Evolutionary conservation across 2,888 invertebrate genomes (phyloP), one percentile per base, ranked within the genome.

Genomic region (Dione vanillae): DNA sequence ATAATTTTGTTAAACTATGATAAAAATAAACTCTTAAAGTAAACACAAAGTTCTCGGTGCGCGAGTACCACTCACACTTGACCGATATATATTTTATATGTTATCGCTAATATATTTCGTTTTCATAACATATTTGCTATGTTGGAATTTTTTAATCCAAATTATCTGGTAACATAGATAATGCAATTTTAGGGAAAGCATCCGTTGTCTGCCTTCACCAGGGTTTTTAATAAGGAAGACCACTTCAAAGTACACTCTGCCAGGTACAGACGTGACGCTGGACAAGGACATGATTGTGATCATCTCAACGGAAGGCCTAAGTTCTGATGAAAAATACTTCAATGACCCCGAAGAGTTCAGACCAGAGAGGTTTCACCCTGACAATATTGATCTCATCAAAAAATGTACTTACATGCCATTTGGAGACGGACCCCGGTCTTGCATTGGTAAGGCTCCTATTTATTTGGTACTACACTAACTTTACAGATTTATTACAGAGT

Each of bases 161-260:
- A 14, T 14, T 14, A 45, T 45, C 7, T 45, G n/a, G 6, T 45
- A 12, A 45, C 7, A 5, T 14, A 47, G 2, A 1, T 47, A 35
- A 43, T 40, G 67, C 41, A 62, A 9, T 75, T 69, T 16, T 59
- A 78, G 78, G 67, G 90, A 90, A 68, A 83, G 82, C 20, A 81
- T 89, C 80, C 74, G 79, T 5, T 51, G 71, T 12, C 59, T 70
- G 11, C 75, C 77, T 2, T 76, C 79, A 0, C 75, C 75, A 11
- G 79, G 74, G 1, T 75, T 75, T 35, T 62, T 79, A 0, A 27
- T 76, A 1, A 67, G 78, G n/a, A 74, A 72, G 62, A 74, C 77
- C 27, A 68, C 43, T 12, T 73, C 67, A 10, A 72, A 69, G 14
- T 78, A 78, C 65, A 74, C 69, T 1, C 72, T 80, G 35, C 80